Percentiles rank a stretch among this genome's conserved stretches.
phyloP scores from a whole-genome alignment of 1,140 invertebrate genomes.

The Polypedilum pembai region DNA sequence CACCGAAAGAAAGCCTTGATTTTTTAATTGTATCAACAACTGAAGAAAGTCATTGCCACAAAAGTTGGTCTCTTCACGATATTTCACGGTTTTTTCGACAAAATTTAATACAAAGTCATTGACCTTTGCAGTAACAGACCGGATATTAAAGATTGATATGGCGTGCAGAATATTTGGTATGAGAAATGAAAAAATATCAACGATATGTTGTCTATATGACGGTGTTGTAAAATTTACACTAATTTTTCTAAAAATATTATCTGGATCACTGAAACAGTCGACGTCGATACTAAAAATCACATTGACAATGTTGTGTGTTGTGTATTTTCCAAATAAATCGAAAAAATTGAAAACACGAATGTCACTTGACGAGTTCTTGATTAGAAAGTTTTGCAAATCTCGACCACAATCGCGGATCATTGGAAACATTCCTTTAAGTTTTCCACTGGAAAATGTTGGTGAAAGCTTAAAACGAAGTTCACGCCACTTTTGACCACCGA shows the following conservation, averaged over 20 bases:
- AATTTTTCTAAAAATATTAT: not conserved
- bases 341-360: slow-evolving; percentile 38
- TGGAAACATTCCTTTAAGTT: slow-evolving; percentile 47
- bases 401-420: slow-evolving; percentile 37
- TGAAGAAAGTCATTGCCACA: slow-evolving; percentile 35
- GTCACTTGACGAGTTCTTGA: slow-evolving; percentile 25
- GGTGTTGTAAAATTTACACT: not conserved
- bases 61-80: not conserved
- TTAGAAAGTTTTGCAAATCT: slow-evolving; percentile 32
- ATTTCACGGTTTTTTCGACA: not conserved
- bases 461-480: slow-evolving; percentile 40
- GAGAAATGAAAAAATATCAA: not conserved
- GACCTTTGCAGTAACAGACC: not conserved
- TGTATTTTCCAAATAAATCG: slow-evolving; percentile 44
- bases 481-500: slow-evolving; percentile 49
- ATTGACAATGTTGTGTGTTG: slow-evolving; percentile 48
- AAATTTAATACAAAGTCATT: not conserved
- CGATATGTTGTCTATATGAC: not conserved
- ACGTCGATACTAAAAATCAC: slow-evolving; percentile 42
- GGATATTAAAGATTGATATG: not conserved
- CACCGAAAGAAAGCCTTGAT: slow-evolving; percentile 13
- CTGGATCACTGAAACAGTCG: slow-evolving; percentile 26
- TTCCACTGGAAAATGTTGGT: slow-evolving; percentile 46
- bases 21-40: slow-evolving; percentile 29
- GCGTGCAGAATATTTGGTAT: not conserved